Evolutionary conservation across 2,113 vertebrate genomes (phyloP).

Genomic region (Nansenia antarctica): DNA sequence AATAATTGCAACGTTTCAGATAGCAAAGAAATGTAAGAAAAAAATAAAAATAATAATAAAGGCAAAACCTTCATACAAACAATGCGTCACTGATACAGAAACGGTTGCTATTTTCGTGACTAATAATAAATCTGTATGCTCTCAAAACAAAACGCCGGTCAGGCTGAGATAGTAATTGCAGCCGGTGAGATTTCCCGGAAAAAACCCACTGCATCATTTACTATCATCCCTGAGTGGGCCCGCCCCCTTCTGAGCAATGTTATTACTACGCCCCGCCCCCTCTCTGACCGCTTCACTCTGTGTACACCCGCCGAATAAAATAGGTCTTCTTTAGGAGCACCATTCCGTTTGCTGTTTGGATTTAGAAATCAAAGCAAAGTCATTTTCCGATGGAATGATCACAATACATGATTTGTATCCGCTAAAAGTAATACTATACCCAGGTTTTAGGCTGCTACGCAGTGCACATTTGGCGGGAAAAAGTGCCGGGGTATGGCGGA

Average conservation of each 20-base stretch:
- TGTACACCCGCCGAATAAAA: background rate
- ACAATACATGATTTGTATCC: background rate
- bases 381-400: background rate
- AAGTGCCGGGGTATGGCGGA: constrained; percentile 18
- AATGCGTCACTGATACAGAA: too few species aligned
- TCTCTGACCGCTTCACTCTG: background rate
- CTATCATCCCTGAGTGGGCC: constrained; percentile 4
- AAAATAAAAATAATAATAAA: too few species aligned
- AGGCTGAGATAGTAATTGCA: background rate
- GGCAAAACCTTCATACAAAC: too few species aligned
- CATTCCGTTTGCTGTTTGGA: background rate
- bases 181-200: constrained; percentile 19
- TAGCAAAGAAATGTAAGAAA: too few species aligned
- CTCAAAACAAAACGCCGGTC: background rate
- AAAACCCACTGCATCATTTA: constrained; percentile 11
- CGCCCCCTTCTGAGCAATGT: background rate
- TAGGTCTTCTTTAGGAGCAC: constrained; percentile 11
- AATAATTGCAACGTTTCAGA: too few species aligned
- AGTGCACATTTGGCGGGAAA: constrained; percentile 50
- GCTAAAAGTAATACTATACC: background rate
- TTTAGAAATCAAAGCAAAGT: background rate
- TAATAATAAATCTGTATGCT: too few species aligned
- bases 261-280: constrained; percentile 25
- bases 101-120: too few species aligned
- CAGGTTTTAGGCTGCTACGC: constrained; percentile 5